These are phyloP conservation scores for Tokudaia tokunoshimensis DNA, from an alignment of 2,797 vertebrate genomes.

Conservation along the genomic window DNA sequence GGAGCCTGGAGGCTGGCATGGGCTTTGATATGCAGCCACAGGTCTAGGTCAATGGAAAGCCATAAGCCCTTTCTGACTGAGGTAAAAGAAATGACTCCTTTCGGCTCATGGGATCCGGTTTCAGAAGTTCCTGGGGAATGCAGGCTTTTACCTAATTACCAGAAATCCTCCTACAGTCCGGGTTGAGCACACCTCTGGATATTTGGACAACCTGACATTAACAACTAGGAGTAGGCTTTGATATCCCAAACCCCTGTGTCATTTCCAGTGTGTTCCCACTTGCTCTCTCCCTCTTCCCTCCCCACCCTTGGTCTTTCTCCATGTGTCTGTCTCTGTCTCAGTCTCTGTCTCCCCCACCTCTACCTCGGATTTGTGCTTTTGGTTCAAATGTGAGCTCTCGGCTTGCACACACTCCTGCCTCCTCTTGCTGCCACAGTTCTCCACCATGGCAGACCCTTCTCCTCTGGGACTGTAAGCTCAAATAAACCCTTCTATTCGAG, in stretches of 20 bases:
- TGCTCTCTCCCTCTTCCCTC: neutral
- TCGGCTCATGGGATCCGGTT: neutral
- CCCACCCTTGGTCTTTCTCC: neutral
- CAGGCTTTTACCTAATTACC: neutral
- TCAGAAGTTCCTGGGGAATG: neutral
- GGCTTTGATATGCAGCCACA: neutral
- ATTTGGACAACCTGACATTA: neutral
- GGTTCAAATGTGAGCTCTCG: too few relatives aligned
- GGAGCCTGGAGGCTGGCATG: neutral
- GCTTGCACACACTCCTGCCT: too few relatives aligned
- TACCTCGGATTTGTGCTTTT: neutral
- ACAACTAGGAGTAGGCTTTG: neutral
- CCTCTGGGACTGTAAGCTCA: too few relatives aligned
- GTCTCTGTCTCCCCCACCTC: neutral
- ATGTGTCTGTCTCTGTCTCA: neutral
- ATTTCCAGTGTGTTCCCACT: neutral
- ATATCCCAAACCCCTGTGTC: neutral
- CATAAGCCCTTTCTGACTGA: neutral
- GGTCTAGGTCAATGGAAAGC: neutral
- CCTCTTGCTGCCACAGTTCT: too few relatives aligned
- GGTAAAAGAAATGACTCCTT: neutral
- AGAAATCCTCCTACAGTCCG: neutral
- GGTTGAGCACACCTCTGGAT: neutral
- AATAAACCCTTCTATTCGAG: too few relatives aligned
- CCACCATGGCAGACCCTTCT: too few relatives aligned